A percentile compares a stretch with the other conserved stretches of the same genome.
Conservation (phyloP, 2,113 vertebrate genomes). For the Himantopus leucocephalus region DNA sequence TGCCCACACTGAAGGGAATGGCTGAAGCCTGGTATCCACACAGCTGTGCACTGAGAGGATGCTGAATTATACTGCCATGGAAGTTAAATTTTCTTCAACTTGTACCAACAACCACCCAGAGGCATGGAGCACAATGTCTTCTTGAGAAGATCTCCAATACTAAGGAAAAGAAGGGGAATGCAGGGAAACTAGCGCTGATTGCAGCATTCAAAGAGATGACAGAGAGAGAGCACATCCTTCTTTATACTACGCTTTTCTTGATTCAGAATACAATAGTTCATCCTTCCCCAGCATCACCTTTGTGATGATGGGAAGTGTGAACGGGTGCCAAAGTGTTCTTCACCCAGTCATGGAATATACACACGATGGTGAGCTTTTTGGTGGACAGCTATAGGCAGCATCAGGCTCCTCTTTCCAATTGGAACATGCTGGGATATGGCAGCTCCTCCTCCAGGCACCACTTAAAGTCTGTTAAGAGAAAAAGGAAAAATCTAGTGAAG, state of each 20-base stretch:
- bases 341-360: neutral
- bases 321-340: neutral
- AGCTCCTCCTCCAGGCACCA: neutral
- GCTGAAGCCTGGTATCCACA: neutral
- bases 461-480: neutral
- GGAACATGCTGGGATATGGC: neutral
- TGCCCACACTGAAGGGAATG: neutral
- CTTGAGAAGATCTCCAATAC: neutral
- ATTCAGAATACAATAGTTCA: neutral
- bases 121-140: neutral
- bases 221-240: neutral
- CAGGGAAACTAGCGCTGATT: neutral
- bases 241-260: neutral
- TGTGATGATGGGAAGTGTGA: neutral
- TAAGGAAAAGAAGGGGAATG: neutral
- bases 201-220: neutral
- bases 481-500: neutral
- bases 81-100: neutral
- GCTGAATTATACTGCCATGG: neutral
- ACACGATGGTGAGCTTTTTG: neutral
- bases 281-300: neutral
- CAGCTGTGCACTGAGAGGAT: neutral
- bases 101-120: neutral
- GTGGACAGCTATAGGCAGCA: neutral
- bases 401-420: neutral